These are phyloP conservation scores for Tribolium freemani DNA, from an alignment of 2,888 invertebrate species.

Conservation along the genomic window DNA sequence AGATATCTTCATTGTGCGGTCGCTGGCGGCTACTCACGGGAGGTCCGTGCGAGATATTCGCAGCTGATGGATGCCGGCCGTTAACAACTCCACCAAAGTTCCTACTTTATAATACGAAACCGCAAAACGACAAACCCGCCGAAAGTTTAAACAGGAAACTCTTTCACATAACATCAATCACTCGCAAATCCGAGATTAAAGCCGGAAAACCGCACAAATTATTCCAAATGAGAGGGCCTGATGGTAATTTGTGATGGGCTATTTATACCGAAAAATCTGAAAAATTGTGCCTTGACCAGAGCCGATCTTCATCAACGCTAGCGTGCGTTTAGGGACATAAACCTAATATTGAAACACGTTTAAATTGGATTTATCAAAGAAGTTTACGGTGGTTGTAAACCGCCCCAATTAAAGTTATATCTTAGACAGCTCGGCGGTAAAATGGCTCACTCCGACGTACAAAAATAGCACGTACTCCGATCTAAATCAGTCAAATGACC, in stretches of 20 bases:
- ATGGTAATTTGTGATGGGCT: conserved; percentile 15
- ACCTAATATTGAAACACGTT: conserved; percentile 28
- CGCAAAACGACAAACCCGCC: conserved; percentile 15
- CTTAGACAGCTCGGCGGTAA: conserved; percentile 20
- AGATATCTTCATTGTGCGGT: conserved; percentile 66
- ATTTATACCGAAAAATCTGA: no score
- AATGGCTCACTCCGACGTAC: neutral
- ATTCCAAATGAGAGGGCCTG: neutral
- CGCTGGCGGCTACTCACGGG: conserved; percentile 62
- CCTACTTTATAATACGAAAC: neutral
- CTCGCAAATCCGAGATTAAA: neutral
- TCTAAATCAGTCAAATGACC: conserved; percentile 16
- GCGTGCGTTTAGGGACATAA: conserved; percentile 13
- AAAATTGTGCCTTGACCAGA: conserved; percentile 22
- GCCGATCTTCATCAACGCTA: neutral
- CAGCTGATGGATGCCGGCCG: conserved; percentile 48
- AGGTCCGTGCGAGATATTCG: conserved; percentile 57
- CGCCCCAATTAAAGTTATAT: conserved; percentile 35
- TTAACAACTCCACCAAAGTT: conserved; percentile 37
- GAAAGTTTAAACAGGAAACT: neutral
- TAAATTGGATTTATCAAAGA: conserved; percentile 41
- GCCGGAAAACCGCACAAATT: conserved; percentile 7
- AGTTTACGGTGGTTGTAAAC: conserved; percentile 35
- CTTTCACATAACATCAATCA: neutral
- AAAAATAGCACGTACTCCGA: conserved; percentile 30